These are phyloP conservation scores for Argyrosomus regius DNA, from an alignment of 2,797 vertebrate genomes.

Conservation along the genomic window DNA sequence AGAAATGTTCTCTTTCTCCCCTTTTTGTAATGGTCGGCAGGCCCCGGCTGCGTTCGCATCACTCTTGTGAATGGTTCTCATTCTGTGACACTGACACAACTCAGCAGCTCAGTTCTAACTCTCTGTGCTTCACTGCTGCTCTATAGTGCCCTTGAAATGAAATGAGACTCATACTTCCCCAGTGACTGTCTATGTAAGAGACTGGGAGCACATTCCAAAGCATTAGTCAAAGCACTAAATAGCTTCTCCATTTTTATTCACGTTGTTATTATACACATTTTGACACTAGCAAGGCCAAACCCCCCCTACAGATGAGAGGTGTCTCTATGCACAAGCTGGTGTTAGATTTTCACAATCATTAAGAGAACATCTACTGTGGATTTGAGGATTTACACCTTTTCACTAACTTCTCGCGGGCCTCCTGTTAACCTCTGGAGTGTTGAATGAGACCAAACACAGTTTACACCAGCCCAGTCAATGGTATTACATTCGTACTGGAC, in stretches of 20 bases:
- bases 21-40: slow-evolving; percentile 13
- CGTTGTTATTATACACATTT: neutral
- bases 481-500: neutral
- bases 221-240: slow-evolving; percentile 33
- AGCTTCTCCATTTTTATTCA: slow-evolving; percentile 9
- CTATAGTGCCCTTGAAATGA: slow-evolving; percentile 46
- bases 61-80: slow-evolving; percentile 38
- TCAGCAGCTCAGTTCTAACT: slow-evolving; percentile 36
- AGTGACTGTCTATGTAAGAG: slow-evolving; percentile 7
- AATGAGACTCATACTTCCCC: slow-evolving; percentile 23
- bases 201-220: slow-evolving; percentile 29
- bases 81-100: slow-evolving; percentile 47
- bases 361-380: neutral
- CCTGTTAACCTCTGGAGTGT: neutral
- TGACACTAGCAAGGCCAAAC: slow-evolving; percentile 15
- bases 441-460: neutral
- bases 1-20: slow-evolving; percentile 38
- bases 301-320: neutral
- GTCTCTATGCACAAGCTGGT: neutral
- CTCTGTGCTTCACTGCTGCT: slow-evolving; percentile 41
- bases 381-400: neutral
- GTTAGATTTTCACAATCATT: neutral
- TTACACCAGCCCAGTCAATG: neutral
- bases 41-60: slow-evolving; percentile 19
- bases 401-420: neutral